These are phyloP conservation scores for Macrostomum cliftonense DNA, from an alignment of 2,888 invertebrate species.

Conservation along the genomic window DNA sequence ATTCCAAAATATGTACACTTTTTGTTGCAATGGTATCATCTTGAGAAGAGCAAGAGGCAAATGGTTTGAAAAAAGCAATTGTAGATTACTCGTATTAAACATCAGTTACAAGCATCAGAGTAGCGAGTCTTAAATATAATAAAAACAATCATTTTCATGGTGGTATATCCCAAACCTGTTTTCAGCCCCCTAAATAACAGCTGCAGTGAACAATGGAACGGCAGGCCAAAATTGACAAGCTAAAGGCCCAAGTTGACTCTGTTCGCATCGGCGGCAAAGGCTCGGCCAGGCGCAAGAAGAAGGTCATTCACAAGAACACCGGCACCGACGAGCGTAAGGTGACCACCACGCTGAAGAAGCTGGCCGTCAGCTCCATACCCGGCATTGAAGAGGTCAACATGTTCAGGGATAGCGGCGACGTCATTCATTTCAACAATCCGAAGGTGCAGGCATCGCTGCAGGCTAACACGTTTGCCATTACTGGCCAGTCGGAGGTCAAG, in stretches of 20 bases:
- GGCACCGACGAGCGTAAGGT: constrained; percentile 98
- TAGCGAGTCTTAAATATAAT: too few species aligned
- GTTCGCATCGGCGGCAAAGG: constrained; percentile 97
- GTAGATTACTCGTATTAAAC: too few species aligned
- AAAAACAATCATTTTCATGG: too few species aligned
- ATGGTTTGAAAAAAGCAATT: too few species aligned
- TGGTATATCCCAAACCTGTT: too few species aligned
- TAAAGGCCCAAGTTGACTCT: constrained; percentile 54
- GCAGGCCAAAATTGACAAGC: constrained; percentile 59
- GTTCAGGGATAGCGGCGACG: constrained; percentile 97
- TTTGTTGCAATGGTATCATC: too few species aligned
- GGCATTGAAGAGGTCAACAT: constrained; percentile 98
- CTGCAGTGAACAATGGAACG: too few species aligned
- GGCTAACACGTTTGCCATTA: constrained; percentile 95
- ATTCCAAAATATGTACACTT: too few species aligned
- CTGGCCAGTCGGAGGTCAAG: constrained; percentile 95
- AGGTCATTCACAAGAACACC: constrained; percentile 95
- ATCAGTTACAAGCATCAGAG: too few species aligned
- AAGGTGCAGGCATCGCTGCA: constrained; percentile 96
- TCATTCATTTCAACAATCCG: constrained; percentile 97
- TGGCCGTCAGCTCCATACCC: constrained; percentile 92
- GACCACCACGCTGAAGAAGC: constrained; percentile 87
- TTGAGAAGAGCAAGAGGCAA: too few species aligned
- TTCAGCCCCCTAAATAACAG: too few species aligned
- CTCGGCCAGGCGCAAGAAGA: constrained; percentile 97